Base-by-base conservation (phyloP, 2,888 invertebrate genomes). In the Drosophila parthenogenetica region DNA sequence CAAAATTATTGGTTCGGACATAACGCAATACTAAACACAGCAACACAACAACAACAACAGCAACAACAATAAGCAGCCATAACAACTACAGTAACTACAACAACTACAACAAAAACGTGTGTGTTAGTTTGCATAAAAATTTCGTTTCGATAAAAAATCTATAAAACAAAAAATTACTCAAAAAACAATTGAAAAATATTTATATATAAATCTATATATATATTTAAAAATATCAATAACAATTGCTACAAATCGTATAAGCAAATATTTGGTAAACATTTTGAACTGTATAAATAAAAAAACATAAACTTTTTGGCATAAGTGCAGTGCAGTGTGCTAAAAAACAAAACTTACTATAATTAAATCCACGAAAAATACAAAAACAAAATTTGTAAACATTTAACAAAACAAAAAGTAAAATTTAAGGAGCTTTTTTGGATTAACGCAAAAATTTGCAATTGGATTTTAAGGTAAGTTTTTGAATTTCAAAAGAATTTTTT, bases 1-100 rank as follows among this genome's bases (percentile, higher is more conserved):
- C 92, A 91, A 91, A 91, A 91, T 91, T 91, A 91, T 91, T 91
- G 91, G 91, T 91, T 91, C 91, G 91, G 91, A 91, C 90, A 90
- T 71, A 85, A 81, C 83, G 90, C 89, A 89, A 87, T 81, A 90
- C 89, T 90, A 87, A 79, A 83, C 90, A 90, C 90, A 84, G 68
- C 85, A 88, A 79, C 71, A 84, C 83, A 80, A 70, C 78, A 76
- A 51, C 83, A 80, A 48, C 77, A 67, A 77, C 76, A 73, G 71
- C 54, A 69, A 63, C 66, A 68, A 70, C 75, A 70, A 58, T 67
- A 68, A 63, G 22, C 49, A 60, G 17, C 45, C 61, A 64, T 75
- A 29, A 29, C 68, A 45, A 59, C 48, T 35, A 63, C 69, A 76
- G 29, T 65, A 64, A 58, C 62, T 57, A 49, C 59, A 64, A 68